phyloP scores from a whole-genome alignment of 2,113 vertebrate genomes.

The Rousettus leschenaultii region DNA sequence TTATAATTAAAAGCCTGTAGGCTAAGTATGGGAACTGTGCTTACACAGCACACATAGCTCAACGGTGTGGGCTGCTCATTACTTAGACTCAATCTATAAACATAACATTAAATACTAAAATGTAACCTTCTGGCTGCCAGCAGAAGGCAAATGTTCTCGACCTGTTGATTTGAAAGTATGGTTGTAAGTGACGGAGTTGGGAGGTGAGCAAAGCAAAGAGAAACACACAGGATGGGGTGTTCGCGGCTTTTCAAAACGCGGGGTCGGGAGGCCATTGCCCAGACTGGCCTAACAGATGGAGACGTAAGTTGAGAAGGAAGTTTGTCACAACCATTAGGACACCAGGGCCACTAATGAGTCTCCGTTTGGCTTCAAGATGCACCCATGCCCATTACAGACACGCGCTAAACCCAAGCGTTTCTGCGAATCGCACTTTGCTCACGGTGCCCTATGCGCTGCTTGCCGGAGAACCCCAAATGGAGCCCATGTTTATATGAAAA shows the following conservation, averaged over 20 bases:
- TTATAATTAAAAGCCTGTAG: no score
- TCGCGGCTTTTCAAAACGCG: background rate
- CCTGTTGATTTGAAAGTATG: background rate
- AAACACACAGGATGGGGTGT: background rate
- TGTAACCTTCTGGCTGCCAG: background rate
- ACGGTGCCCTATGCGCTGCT: background rate
- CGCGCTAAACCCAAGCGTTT: background rate
- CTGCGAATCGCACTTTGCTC: background rate
- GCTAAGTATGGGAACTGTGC: no score
- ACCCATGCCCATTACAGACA: background rate
- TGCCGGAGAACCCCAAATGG: background rate
- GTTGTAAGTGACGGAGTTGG: background rate
- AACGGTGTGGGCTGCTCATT: background rate
- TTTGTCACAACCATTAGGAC: background rate
- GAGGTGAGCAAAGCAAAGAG: background rate
- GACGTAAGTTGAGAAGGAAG: background rate
- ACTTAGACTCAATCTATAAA: background rate
- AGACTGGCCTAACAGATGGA: background rate
- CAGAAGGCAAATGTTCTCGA: background rate
- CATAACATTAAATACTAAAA: background rate
- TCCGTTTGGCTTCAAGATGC: background rate
- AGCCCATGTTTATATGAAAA: background rate
- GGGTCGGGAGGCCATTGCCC: background rate
- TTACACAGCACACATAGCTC: background rate
- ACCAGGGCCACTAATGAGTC: no score